phyloP scores from a whole-genome alignment of 2,797 vertebrate genomes.

The Pangasius sanitwongsei region DNA sequence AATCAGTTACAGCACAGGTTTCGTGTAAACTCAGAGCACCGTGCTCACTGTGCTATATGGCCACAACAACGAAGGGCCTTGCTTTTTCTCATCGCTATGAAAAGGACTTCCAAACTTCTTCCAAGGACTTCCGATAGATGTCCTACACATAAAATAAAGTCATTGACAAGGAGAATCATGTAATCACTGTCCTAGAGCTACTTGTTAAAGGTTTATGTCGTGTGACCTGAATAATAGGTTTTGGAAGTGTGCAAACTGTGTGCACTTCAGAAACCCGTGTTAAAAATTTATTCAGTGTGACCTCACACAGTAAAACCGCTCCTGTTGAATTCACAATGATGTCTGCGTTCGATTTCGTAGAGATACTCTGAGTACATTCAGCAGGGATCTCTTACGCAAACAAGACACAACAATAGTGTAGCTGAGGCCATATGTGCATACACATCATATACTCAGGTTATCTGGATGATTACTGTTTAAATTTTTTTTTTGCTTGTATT shows the following conservation, averaged over 20 bases:
- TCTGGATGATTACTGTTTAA: background rate
- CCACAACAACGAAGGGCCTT: background rate
- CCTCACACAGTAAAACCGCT: conserved; percentile 9
- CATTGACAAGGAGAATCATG: conserved; percentile 21
- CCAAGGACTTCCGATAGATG: conserved; percentile 12
- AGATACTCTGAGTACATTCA: background rate
- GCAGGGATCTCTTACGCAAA: background rate
- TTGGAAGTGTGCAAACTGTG: conserved; percentile 21
- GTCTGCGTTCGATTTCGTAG: background rate
- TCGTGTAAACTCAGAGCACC: background rate
- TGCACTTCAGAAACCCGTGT: conserved; percentile 11
- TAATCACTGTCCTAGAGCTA: conserved; percentile 23
- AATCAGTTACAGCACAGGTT: background rate
- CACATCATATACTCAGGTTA: background rate
- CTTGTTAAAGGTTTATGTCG: conserved; percentile 30
- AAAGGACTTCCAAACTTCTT: conserved; percentile 22
- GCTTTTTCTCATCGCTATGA: background rate
- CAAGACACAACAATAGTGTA: background rate
- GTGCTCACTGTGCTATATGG: background rate
- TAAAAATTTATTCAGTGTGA: conserved; percentile 31
- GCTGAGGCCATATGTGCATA: background rate
- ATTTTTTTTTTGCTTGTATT: background rate
- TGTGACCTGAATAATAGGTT: conserved; percentile 37
- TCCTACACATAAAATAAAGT: background rate
- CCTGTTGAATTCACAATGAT: conserved; percentile 1